phyloP scores from a whole-genome alignment of 2,113 vertebrate genomes.

The Synodontis membranacea region DNA sequence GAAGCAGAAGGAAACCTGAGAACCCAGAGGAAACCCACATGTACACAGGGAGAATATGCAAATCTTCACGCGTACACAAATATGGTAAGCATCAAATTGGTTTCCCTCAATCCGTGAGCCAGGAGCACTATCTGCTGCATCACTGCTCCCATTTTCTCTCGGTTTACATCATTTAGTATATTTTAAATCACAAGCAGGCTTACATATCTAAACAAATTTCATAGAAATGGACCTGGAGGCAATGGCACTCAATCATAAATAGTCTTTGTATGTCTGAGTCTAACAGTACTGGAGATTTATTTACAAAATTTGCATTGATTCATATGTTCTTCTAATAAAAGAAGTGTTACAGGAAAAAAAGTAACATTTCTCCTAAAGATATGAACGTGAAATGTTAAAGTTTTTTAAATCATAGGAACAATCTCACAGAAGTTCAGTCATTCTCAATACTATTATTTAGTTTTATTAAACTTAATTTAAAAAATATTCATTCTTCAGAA shows the following conservation, averaged over 20 bases:
- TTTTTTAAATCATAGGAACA: background rate
- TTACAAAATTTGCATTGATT: background rate
- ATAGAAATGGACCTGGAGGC: background rate
- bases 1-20: background rate
- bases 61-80: background rate
- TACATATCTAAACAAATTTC: background rate
- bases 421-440: background rate
- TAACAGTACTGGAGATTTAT: background rate
- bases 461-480: constrained; percentile 13
- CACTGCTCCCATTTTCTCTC: background rate
- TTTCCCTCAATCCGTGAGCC: background rate
- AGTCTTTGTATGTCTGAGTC: background rate
- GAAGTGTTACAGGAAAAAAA: background rate
- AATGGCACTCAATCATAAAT: background rate
- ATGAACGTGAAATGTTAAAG: background rate
- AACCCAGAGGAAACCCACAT: background rate
- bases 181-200: background rate
- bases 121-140: background rate
- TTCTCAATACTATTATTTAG: background rate
- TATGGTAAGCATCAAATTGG: background rate
- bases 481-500: constrained; percentile 20
- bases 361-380: background rate
- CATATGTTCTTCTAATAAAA: background rate
- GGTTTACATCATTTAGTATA: background rate
- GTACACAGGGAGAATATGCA: background rate